Percentiles rank a stretch among this genome's conserved stretches.
These are phyloP conservation scores for Mobula birostris DNA, from an alignment of 2,113 vertebrate species.

Conservation along the genomic window DNA sequence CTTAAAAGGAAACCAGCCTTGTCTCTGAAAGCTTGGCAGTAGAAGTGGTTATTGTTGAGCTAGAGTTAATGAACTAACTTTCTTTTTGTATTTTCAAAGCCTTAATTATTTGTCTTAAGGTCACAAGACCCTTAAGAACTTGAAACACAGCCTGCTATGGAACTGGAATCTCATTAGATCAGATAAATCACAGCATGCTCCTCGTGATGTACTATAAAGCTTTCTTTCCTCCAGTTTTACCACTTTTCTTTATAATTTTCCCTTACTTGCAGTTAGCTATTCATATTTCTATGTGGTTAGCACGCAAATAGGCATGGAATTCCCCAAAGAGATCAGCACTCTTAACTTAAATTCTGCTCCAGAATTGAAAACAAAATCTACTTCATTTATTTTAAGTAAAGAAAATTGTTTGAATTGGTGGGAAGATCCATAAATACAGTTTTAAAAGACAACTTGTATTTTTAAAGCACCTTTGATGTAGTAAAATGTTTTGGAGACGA, in stretches of 20 bases:
- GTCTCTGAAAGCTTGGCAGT: constrained; percentile 56
- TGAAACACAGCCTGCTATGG: constrained; percentile 39
- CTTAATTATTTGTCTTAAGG: constrained; percentile 45
- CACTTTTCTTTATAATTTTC: constrained; percentile 32
- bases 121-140: constrained; percentile 42
- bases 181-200: constrained; percentile 38
- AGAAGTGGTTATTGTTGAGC: constrained; percentile 62
- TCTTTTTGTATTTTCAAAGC: constrained; percentile 46
- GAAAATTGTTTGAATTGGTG: not conserved
- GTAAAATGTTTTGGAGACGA: not conserved
- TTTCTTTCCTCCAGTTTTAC: constrained; percentile 41
- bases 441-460: not conserved
- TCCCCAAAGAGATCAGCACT: not conserved
- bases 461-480: not conserved
- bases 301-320: not conserved
- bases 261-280: constrained; percentile 40
- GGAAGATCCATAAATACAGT: not conserved
- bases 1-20: constrained; percentile 65
- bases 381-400: not conserved
- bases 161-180: constrained; percentile 44
- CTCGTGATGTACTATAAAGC: constrained; percentile 40
- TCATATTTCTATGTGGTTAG: not conserved
- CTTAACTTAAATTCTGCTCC: not conserved
- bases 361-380: not conserved
- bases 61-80: constrained; percentile 43